Evolutionary conservation across 37 sponge, comb jelly and placozoan species (phyloP), one percentile per base, ranked within the genome.

Genomic region (Haliclona indistincta): DNA sequence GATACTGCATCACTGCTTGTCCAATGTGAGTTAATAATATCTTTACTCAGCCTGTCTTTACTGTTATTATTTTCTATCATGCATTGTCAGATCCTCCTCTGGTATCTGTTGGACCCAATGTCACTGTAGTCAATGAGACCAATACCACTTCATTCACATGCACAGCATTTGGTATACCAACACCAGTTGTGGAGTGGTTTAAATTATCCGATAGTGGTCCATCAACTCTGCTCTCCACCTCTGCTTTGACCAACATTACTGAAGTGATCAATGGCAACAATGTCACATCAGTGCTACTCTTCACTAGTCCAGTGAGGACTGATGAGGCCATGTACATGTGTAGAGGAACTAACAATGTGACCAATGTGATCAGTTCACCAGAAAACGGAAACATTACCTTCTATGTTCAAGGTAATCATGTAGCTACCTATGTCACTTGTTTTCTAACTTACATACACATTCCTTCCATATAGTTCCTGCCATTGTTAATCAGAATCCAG

Each of bases 1-100:
- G 60, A 58, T n/a, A 58, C 60, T n/a, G 60, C 60, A n/a, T 58
- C 7, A 25, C 60, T 58, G 22, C 25, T 11, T 58, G 60, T 58
- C n/a, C 26, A 58, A 58, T n/a, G 60, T 58, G n/a, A 58, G 60
- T n/a, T n/a, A n/a, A n/a, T n/a, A n/a, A n/a, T n/a, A n/a, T n/a
- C n/a, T n/a, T n/a, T n/a, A n/a, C n/a, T n/a, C n/a, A n/a, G n/a
- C n/a, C n/a, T n/a, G n/a, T n/a, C n/a, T n/a, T n/a, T n/a, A n/a
- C n/a, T n/a, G n/a, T n/a, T n/a, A n/a, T n/a, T n/a, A n/a, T n/a
- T n/a, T n/a, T n/a, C n/a, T n/a, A n/a, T n/a, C n/a, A n/a, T 47
- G 13, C 51, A 17, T 58, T 58, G 11, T 20, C 28, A 58, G 60
- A 58, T 58, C 60, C 60, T 25, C 60, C 60, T 58, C 26, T 25